These are phyloP conservation scores for Drosophila greeni DNA, from an alignment of 2,888 invertebrate genomes.

Conservation along the genomic window DNA sequence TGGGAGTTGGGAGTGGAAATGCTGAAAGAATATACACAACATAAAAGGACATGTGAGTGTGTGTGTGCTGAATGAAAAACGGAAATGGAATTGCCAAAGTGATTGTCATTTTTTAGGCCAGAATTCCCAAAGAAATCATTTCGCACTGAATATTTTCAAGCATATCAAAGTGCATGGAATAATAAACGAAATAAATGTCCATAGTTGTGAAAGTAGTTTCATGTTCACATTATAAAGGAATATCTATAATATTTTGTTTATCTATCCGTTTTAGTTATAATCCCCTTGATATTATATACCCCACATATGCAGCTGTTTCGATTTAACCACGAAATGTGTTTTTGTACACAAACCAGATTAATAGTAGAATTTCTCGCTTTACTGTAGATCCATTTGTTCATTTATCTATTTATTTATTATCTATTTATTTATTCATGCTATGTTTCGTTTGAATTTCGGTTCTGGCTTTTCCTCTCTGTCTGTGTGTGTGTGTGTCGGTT, in stretches of 20 bases:
- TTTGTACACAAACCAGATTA: background rate
- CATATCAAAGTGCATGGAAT: background rate
- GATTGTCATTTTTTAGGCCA: slow-evolving; percentile 36
- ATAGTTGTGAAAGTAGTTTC: background rate
- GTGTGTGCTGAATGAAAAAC: slow-evolving; percentile 32
- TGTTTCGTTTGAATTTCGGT: slow-evolving; percentile 40
- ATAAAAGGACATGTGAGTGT: slow-evolving; percentile 25
- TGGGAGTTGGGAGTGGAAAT: background rate
- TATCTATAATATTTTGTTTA: background rate
- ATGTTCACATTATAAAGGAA: background rate
- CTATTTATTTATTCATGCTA: slow-evolving; percentile 50
- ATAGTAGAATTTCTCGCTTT: background rate
- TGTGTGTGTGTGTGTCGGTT: background rate
- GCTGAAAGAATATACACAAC: slow-evolving; percentile 1
- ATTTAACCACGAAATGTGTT: background rate
- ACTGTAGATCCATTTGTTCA: slow-evolving; percentile 6
- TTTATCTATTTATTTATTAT: slow-evolving; percentile 30
- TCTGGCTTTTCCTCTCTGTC: slow-evolving; percentile 20
- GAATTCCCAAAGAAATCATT: slow-evolving; percentile 7
- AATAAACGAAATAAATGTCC: background rate
- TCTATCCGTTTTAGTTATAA: background rate
- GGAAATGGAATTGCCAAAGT: slow-evolving; percentile 44
- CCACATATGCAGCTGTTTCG: background rate
- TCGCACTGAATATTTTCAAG: slow-evolving; percentile 2
- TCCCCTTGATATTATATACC: background rate